Evolutionary conservation across 2,888 invertebrate genomes (phyloP), one percentile per base, ranked within the genome.

Genomic region (Cephus spinipes): DNA sequence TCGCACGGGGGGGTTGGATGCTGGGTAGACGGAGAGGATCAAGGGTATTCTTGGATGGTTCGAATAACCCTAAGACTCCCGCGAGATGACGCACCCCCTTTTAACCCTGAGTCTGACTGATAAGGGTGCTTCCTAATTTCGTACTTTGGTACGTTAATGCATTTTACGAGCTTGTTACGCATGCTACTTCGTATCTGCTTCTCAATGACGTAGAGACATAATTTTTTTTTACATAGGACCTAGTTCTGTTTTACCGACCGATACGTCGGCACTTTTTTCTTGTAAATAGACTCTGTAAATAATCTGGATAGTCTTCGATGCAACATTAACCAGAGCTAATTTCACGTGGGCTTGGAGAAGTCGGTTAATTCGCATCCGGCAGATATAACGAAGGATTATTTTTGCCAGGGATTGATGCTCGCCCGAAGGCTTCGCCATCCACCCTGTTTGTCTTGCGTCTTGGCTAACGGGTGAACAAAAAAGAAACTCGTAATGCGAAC

Each of bases 371-470:
- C 15, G 0, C 23, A 55, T 55, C 6, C 9, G 23, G 55, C 23
- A 55, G 55, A 23, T 77, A 33, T 77, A 77, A 77, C 74, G 75
- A 77, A 75, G 74, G 75, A 31, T 69, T 74, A 77, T 75, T 78
- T 80, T 74, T 79, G 75, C 73, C 34, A 74, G 79, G 78, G 80
- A 80, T 80, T 82, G 80, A 83, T 83, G 83, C 79, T 75, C 79
- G 78, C 76, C 80, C 77, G 79, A 75, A 77, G 80, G 81, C 79
- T 81, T 31, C 36, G 69, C 69, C 74, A 77, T 74, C 36, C 75
- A 71, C 71, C 32, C 69, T 75, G 71, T 75, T 75, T 69, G 77
- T 77, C 77, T 75, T 77, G 11, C 36, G 77, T 23, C 36, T 31
- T 34, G 30, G 32, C 55, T 74, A 75, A 31, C 73, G 69, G 30